These are phyloP conservation scores for Cantharis rustica DNA, from an alignment of 2,888 invertebrate species.

Conservation along the genomic window DNA sequence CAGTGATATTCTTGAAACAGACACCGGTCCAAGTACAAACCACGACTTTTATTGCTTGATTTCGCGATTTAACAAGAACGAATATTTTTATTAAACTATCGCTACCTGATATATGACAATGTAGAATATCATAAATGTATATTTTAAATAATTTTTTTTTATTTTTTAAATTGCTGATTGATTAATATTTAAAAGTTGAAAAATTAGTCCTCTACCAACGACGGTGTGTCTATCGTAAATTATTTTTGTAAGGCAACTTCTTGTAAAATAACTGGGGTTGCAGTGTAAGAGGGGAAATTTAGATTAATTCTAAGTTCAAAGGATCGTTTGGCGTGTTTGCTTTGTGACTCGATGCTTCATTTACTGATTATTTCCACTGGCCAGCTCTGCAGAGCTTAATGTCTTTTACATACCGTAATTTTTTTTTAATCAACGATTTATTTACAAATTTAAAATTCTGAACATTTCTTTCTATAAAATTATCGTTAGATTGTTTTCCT, in stretches of 20 bases:
- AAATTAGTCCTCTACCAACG: not conserved
- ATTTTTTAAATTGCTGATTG: not conserved
- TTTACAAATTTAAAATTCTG: not conserved
- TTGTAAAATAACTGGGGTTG: slow-evolving; percentile 34
- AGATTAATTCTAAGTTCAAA: slow-evolving; percentile 52
- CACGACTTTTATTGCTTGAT: too few relatives aligned
- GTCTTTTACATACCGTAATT: slow-evolving; percentile 27
- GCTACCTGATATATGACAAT: too few relatives aligned
- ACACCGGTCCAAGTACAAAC: too few relatives aligned
- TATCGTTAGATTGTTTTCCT: not conserved
- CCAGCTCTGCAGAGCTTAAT: slow-evolving; percentile 37
- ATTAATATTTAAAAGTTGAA: not conserved
- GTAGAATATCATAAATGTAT: not conserved
- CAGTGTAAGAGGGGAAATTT: slow-evolving; percentile 41
- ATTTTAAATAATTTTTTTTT: too few relatives aligned
- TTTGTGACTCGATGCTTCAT: slow-evolving; percentile 50
- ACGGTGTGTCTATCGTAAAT: slow-evolving; percentile 1
- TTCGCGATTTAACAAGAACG: too few relatives aligned
- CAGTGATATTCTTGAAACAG: too few relatives aligned
- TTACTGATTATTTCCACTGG: slow-evolving; percentile 52
- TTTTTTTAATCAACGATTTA: slow-evolving; percentile 9
- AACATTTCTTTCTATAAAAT: not conserved
- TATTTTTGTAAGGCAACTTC: slow-evolving; percentile 26
- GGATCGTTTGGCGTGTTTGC: slow-evolving; percentile 49
- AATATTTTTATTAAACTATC: too few relatives aligned